Conservation (phyloP, 2,888 invertebrate genomes). For the Lithophane semibrunnea region DNA sequence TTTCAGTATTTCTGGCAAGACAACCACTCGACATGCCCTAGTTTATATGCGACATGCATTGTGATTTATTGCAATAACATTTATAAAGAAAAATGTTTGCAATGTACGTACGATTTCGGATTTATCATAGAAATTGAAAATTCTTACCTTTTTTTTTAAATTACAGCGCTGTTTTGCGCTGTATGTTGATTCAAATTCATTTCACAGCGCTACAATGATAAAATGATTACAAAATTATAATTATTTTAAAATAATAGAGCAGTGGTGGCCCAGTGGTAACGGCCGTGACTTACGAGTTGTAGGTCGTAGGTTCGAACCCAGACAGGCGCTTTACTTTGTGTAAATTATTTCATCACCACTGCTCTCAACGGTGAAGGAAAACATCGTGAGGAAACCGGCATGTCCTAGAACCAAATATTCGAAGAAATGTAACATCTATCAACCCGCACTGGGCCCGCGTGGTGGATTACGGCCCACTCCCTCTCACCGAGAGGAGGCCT, state of each 20-base stretch:
- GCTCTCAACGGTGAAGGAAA: too few species aligned
- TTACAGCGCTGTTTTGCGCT: neutral
- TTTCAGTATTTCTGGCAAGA: neutral
- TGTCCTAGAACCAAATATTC: too few species aligned
- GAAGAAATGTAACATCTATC: too few species aligned
- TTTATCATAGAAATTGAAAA: neutral
- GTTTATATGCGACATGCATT: neutral
- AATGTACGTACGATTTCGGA: neutral
- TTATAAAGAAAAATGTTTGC: neutral
- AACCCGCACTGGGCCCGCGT: too few species aligned
- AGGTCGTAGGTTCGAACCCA: too few species aligned
- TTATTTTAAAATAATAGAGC: neutral
- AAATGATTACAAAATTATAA: neutral
- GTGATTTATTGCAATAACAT: neutral
- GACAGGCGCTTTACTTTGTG: too few species aligned
- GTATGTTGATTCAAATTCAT: neutral
- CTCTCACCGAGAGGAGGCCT: too few species aligned
- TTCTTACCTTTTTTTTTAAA: neutral
- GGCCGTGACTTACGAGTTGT: too few species aligned
- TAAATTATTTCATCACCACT: too few species aligned
- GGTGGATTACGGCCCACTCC: too few species aligned
- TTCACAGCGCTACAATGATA: neutral
- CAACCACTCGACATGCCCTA: neutral
- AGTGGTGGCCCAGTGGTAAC: too few species aligned
- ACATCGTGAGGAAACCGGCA: too few species aligned